A percentile compares a stretch with the other conserved stretches of the same genome.
Evolutionary conservation across 1,140 invertebrate species (phyloP).

Genomic region (Diprion similis): DNA sequence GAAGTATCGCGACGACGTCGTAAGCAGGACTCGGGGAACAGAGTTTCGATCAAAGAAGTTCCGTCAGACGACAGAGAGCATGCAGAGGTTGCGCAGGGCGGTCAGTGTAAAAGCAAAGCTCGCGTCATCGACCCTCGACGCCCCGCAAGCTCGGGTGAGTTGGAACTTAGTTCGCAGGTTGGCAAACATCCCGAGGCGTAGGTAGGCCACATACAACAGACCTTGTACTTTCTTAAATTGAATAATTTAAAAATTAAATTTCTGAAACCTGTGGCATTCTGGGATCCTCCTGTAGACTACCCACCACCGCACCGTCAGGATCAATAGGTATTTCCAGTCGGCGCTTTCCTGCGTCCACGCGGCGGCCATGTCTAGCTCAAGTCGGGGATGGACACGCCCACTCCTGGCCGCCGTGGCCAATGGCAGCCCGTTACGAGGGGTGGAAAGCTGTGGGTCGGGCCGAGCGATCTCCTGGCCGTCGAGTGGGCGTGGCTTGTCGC

Average conservation of each 20-base stretch:
- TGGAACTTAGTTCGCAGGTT: too few relatives aligned
- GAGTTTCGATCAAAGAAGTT: too few relatives aligned
- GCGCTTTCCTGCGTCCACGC: conserved; percentile 49
- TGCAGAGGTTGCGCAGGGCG: too few relatives aligned
- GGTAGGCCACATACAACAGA: too few relatives aligned
- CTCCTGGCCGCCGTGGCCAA: conserved; percentile 31
- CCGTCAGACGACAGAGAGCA: too few relatives aligned
- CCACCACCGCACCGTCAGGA: conserved; percentile 22
- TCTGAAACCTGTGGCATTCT: conserved; percentile 48
- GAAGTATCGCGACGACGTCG: too few relatives aligned
- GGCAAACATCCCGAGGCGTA: neutral
- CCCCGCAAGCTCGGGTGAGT: too few relatives aligned
- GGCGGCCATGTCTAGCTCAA: conserved; percentile 44
- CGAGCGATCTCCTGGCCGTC: conserved; percentile 21
- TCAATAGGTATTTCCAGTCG: conserved; percentile 21
- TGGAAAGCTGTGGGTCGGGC: conserved; percentile 35
- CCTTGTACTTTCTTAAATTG: neutral
- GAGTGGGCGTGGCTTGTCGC: neutral
- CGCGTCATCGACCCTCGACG: too few relatives aligned
- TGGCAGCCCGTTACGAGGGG: conserved; percentile 18
- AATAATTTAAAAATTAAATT: conserved; percentile 24
- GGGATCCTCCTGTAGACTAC: conserved; percentile 45
- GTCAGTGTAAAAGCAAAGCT: too few relatives aligned
- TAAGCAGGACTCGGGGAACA: too few relatives aligned
- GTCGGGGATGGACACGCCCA: conserved; percentile 38